Base-by-base conservation (phyloP, 1,140 invertebrate genomes). In the Megalonaias nervosa region DNA sequence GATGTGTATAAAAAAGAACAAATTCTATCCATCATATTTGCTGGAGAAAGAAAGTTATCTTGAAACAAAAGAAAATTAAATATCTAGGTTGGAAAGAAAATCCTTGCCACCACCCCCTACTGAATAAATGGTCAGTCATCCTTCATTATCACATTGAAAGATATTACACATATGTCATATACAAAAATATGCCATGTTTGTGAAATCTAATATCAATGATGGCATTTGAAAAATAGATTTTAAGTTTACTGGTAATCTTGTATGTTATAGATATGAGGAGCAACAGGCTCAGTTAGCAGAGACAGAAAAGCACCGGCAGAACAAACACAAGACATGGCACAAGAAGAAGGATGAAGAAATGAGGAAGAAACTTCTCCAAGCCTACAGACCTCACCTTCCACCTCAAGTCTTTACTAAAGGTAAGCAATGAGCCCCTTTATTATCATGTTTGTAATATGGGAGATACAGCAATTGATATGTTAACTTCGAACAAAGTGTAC, bases 311-410 rank as follows among this genome's bases (percentile, higher is more conserved):
- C 64, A 71, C 13, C 48, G 76, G 26, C 59, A 69, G 16, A 66
- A 73, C 31, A 23, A 60, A 1, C 58, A 60, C 65, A 78, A 67
- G 65, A 59, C 66, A 3, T 78, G 76, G 76, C 64, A 78, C 65
- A 56, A 71, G 19, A 57, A 65, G 57, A 78, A 78, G 48, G 76
- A 78, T 58, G 76, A 78, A 57, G 76, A 78, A 9, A 78, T 78
- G 76, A 67, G 76, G 48, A 26, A 60, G 2, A 64, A 65, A 17
- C 66, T 78, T 1, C 65, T 78, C 26, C 76, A 78, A 48, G 76
- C 76, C 1, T 78, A 78, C 55, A 78, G 71, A 60, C 76, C 76
- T 14, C 74, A 62, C 70, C 74, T 73, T n/a, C 76, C 76, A 13
- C 73, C 73, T 61, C 71, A 78, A 69, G 76, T 78, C 9, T 78